Evolutionary conservation across 2,888 invertebrate species (phyloP), one percentile per base, ranked within the genome.

Genomic region (Xanthorhoe spadicearia): DNA sequence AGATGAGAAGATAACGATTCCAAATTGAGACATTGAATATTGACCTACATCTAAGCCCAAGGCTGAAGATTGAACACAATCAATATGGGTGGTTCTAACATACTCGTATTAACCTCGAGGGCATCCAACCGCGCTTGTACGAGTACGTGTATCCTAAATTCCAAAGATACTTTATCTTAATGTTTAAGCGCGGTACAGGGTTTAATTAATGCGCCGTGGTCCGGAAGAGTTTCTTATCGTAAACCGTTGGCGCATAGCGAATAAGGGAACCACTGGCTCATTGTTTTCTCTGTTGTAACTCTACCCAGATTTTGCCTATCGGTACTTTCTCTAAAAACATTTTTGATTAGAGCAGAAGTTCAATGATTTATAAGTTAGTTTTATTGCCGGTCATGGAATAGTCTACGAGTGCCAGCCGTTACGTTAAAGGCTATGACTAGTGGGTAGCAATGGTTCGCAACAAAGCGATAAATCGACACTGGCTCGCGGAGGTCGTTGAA

Each of bases 391-490:
- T 17, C 13, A n/a, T 4, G n/a, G 8, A 28, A 17, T 15, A 17
- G 17, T 15, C n/a, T 51, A 15, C 5, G 51, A 57, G 15, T 28
- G 10, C 61, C 73, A 69, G 74, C 68, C 69, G 69, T 71, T 74
- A 68, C 68, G 72, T 72, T 49, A 48, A 23, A 49, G 32, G 61
- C 64, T 61, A 53, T 53, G 61, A 15, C 53, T 52, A 64, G 17
- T 56, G 60, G 55, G 52, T 38, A 48, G 63, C 63, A 61, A 64
- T 78, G 74, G 75, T 77, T 74, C 68, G 72, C 70, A 66, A 72
- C 76, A 81, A 83, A 79, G 74, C 78, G 80, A 80, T 79, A 82
- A 82, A 84, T 82, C 77, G 80, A 79, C 81, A 80, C 81, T 75
- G 61, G 77, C 73, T 69, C 73, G 68, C 69, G 74, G 74, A 38